Percentiles rank a stretch among this genome's conserved stretches.
Conservation (phyloP, 2,113 vertebrate genomes). For the Lynx canadensis region DNA sequence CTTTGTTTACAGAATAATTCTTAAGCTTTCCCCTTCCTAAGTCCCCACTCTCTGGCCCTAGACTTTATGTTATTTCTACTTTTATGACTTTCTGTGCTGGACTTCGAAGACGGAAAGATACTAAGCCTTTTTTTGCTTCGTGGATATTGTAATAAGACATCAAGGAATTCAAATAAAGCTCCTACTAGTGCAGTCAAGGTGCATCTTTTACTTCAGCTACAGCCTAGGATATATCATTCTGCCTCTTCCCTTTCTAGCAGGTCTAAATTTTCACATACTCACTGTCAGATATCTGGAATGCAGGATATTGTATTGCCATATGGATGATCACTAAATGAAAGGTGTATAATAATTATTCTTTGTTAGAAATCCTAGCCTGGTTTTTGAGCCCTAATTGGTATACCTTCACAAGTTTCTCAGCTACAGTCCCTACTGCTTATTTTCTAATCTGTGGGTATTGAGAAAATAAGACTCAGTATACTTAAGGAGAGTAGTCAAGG, state of each 20-base stretch:
- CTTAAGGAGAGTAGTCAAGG: not conserved
- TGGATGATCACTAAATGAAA: not conserved
- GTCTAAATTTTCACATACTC: not conserved
- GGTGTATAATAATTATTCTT: not conserved
- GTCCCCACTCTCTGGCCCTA: not conserved
- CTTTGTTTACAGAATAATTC: not conserved
- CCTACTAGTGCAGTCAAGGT: not conserved
- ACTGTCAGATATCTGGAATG: not conserved
- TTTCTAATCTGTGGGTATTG: not conserved
- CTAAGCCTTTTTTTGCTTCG: accelerated
- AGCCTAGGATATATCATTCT: not conserved
- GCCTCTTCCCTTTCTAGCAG: not conserved
- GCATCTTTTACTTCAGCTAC: not conserved
- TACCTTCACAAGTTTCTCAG: not conserved
- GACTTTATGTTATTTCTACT: not conserved
- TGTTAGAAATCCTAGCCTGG: not conserved
- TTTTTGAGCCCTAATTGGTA: not conserved
- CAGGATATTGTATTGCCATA: not conserved
- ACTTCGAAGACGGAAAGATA: not conserved
- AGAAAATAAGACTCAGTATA: not conserved
- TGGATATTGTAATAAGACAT: not conserved
- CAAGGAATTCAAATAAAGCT: not conserved
- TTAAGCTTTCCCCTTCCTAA: not conserved
- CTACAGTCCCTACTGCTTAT: not conserved
- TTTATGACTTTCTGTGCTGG: not conserved